Evolutionary conservation across 1,140 invertebrate species (phyloP).

Genomic region (Paralvinella palmiformis): DNA sequence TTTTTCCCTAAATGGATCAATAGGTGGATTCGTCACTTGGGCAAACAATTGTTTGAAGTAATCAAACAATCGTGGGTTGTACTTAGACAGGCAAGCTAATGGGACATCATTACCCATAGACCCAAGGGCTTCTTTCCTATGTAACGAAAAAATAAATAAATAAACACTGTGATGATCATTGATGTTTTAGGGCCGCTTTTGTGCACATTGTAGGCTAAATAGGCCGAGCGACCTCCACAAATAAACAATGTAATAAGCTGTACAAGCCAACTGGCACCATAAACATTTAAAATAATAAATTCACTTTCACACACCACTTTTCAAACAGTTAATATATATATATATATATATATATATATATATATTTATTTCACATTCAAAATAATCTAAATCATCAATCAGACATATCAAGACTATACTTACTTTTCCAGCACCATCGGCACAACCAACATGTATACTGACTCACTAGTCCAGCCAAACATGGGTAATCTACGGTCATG

Average conservation of each 20-base stretch:
- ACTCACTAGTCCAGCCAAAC: constrained; percentile 92
- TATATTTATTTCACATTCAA: too few species aligned
- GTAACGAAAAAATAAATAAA: neutral
- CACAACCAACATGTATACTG: constrained; percentile 84
- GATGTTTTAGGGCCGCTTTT: too few species aligned
- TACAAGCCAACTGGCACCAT: too few species aligned
- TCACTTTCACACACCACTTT: too few species aligned
- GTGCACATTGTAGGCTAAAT: too few species aligned
- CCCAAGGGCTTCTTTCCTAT: constrained; percentile 93
- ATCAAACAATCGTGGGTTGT: constrained; percentile 89
- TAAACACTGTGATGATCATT: constrained; percentile 20
- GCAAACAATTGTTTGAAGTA: constrained; percentile 99
- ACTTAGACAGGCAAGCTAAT: constrained; percentile 88
- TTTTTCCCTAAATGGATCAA: constrained; percentile 98
- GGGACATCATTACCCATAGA: constrained; percentile 99
- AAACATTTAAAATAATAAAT: too few species aligned
- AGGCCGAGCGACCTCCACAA: too few species aligned
- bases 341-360: too few species aligned
- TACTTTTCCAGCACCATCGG: constrained; percentile 96
- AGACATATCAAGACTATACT: too few species aligned
- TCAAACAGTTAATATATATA: too few species aligned
- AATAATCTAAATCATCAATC: too few species aligned
- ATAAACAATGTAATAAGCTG: constrained; percentile 10
- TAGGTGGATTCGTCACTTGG: constrained; percentile 99
- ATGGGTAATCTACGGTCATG: constrained; percentile 79